Conservation (phyloP, 35 echinoderm and acorn worm species). For the Chiridota heheva region DNA sequence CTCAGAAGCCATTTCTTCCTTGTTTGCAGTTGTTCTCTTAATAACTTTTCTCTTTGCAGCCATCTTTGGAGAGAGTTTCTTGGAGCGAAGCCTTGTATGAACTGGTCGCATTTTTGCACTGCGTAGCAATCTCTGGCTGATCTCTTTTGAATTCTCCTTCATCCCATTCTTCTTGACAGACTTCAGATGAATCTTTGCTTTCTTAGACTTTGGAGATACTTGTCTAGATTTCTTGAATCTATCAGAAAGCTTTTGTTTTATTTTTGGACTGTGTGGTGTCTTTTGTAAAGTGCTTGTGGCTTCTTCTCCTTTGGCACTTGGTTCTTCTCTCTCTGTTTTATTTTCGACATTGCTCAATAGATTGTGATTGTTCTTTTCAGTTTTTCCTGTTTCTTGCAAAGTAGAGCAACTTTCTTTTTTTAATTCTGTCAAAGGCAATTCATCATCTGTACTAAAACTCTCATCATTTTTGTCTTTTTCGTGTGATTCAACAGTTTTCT, state of each 20-base stretch:
- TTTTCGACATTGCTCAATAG: background rate
- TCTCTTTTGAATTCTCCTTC: background rate
- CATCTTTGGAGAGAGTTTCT: background rate
- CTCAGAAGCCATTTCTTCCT: background rate
- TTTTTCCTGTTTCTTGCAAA: background rate
- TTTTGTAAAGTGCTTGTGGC: background rate
- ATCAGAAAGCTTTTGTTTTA: constrained; percentile 20
- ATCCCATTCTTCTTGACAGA: background rate
- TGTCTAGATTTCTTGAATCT: constrained; percentile 19
- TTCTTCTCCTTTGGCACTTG: background rate
- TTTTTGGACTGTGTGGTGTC: background rate
- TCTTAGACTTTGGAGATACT: background rate
- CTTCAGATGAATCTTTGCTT: no score
- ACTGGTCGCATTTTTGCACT: background rate
- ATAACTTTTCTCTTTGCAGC: background rate
- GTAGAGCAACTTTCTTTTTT: background rate
- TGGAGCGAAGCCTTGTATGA: constrained; percentile 25
- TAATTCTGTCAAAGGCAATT: constrained; percentile 15
- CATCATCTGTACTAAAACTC: constrained; percentile 23
- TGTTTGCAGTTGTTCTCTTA: background rate
- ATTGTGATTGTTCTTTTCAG: background rate
- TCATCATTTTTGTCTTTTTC: background rate
- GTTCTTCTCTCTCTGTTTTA: background rate
- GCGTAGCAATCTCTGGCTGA: constrained; percentile 16
- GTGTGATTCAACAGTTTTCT: no score